These are phyloP conservation scores for Limnephilus lunatus DNA, from an alignment of 2,888 invertebrate species.

Conservation along the genomic window DNA sequence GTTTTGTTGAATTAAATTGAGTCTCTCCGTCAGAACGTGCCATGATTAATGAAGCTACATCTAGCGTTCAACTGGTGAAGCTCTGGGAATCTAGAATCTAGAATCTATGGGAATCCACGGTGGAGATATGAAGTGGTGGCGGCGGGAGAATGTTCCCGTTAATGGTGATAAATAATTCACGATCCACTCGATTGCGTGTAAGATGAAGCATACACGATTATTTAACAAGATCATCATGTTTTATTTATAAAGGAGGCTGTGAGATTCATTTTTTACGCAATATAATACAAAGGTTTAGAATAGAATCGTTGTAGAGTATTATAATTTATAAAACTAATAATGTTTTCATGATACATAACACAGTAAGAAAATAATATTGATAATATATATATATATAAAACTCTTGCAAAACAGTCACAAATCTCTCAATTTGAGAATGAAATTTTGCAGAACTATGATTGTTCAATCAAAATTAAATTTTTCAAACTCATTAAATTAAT, in stretches of 20 bases:
- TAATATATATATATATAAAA: too few relatives aligned
- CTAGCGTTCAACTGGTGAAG: conserved; percentile 36
- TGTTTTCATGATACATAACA: not conserved
- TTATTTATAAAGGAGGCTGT: conserved; percentile 31
- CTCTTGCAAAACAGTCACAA: too few relatives aligned
- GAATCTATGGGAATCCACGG: not conserved
- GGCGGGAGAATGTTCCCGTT: conserved; percentile 11
- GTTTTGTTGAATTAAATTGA: conserved; percentile 30
- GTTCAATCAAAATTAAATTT: too few relatives aligned
- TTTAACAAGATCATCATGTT: conserved; percentile 43
- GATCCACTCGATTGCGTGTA: conserved; percentile 49
- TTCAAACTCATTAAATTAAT: too few relatives aligned
- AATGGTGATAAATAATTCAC: conserved; percentile 55
- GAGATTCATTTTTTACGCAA: not conserved
- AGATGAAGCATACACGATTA: conserved; percentile 50
- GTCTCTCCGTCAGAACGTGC: conserved; percentile 45
- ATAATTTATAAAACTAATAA: not conserved
- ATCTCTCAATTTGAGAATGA: too few relatives aligned
- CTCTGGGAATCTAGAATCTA: not conserved
- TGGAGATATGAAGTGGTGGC: not conserved
- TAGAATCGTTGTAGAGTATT: not conserved
- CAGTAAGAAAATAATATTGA: not conserved
- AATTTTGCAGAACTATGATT: too few relatives aligned
- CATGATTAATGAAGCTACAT: conserved; percentile 42
- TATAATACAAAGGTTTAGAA: not conserved